Conservation (phyloP, 2,113 vertebrate genomes). For the Panthera tigris region DNA sequence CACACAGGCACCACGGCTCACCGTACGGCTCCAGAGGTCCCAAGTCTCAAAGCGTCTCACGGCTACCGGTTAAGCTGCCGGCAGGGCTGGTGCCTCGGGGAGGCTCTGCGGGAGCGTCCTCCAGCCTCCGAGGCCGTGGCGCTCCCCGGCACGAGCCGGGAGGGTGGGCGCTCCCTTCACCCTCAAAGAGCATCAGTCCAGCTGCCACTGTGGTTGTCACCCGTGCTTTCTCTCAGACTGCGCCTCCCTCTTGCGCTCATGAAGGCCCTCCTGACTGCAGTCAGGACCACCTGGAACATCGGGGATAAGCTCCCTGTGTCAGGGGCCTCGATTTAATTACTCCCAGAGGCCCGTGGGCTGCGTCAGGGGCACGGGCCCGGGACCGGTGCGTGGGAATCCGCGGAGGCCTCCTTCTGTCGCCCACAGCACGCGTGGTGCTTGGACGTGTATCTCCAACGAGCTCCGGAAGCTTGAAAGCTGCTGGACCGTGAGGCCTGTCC, state of each 20-base stretch:
- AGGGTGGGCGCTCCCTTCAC: too few relatives aligned
- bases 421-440: neutral
- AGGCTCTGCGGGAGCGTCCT: neutral
- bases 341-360: neutral
- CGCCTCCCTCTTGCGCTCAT: neutral
- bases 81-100: neutral
- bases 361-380: neutral
- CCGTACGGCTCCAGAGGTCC: accelerated
- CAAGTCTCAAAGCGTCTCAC: neutral
- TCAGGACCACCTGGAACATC: neutral
- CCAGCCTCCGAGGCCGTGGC: accelerated
- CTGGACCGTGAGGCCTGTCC: neutral
- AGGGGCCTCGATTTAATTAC: neutral
- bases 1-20: accelerated
- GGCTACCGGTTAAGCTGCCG: neutral
- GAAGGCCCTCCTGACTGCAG: neutral
- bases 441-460: neutral
- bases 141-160: neutral
- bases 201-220: neutral
- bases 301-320: neutral
- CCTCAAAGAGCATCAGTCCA: neutral
- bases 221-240: neutral
- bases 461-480: neutral
- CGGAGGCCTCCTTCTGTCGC: too few relatives aligned
- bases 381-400: neutral